phyloP scores from a whole-genome alignment of 2,888 invertebrate genomes.

The Xylophagus ater region DNA sequence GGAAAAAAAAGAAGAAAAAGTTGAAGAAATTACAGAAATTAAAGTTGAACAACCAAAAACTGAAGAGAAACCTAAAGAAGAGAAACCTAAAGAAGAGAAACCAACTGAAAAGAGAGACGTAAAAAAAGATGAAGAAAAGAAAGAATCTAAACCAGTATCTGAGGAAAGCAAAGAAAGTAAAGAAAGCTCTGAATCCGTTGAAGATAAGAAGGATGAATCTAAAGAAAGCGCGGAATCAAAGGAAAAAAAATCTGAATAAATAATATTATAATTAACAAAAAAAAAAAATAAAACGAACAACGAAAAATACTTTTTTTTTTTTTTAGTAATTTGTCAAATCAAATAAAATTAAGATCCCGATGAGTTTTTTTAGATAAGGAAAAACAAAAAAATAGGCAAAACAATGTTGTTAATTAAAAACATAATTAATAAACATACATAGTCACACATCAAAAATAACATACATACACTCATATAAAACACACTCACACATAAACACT shows the following conservation, averaged over 20 bases:
- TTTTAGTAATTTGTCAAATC: neutral
- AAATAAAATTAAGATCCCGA: too few relatives aligned
- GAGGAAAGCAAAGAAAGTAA: slow-evolving; percentile 22
- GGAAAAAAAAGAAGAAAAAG: slow-evolving; percentile 18
- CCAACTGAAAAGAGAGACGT: slow-evolving; percentile 16
- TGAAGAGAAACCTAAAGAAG: slow-evolving; percentile 26
- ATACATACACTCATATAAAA: neutral
- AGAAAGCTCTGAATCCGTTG: slow-evolving; percentile 17
- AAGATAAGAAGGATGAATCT: slow-evolving; percentile 24
- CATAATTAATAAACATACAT: neutral
- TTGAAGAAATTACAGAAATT: slow-evolving; percentile 16
- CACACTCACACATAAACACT: neutral
- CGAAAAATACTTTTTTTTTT: slow-evolving; percentile 1
- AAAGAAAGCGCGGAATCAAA: slow-evolving; percentile 31
- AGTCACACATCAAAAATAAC: neutral
- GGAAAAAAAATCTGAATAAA: slow-evolving; percentile 25
- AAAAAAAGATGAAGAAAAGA: slow-evolving; percentile 20
- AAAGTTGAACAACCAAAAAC: slow-evolving; percentile 17
- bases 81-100: slow-evolving; percentile 23
- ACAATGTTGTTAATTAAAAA: too few relatives aligned
- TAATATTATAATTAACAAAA: neutral
- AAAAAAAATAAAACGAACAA: neutral
- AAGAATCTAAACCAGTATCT: slow-evolving; percentile 22
- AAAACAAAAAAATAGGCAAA: too few relatives aligned
- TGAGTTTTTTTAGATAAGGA: too few relatives aligned